Conservation (phyloP, 2,797 vertebrate species). For the Gila robusta region DNA sequence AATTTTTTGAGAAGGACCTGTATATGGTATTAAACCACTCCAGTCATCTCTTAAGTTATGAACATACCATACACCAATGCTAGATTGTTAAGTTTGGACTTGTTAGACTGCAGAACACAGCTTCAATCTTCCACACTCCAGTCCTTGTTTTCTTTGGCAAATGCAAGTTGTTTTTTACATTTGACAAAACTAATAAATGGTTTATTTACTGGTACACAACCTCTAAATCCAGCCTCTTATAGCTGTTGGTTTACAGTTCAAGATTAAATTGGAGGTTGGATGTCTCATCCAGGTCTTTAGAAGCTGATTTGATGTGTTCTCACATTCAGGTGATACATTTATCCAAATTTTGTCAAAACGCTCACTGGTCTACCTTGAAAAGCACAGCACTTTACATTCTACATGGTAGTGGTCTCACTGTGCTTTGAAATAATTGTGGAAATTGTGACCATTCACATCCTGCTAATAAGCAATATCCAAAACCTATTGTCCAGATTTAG, state of each 20-base stretch:
- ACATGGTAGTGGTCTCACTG: not conserved
- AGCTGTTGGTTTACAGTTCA: not conserved
- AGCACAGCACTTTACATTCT: not conserved
- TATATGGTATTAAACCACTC: not conserved
- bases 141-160: not conserved
- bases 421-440: not conserved
- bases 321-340: not conserved
- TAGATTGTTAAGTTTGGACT: not conserved
- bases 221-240: not conserved
- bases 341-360: too few relatives aligned
- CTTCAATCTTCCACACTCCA: not conserved
- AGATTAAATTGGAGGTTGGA: not conserved
- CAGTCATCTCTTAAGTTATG: not conserved
- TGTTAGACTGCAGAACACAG: not conserved
- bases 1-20: too few relatives aligned
- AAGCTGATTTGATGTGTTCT: not conserved
- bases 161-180: not conserved
- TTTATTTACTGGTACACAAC: not conserved
- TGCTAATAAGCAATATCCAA: too few relatives aligned
- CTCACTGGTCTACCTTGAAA: not conserved
- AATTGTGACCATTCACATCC: too few relatives aligned
- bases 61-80: not conserved
- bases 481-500: too few relatives aligned
- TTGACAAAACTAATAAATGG: not conserved
- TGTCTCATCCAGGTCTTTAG: not conserved